phyloP scores from a whole-genome alignment of 2,888 invertebrate genomes.

The Syrphus vitripennis region DNA sequence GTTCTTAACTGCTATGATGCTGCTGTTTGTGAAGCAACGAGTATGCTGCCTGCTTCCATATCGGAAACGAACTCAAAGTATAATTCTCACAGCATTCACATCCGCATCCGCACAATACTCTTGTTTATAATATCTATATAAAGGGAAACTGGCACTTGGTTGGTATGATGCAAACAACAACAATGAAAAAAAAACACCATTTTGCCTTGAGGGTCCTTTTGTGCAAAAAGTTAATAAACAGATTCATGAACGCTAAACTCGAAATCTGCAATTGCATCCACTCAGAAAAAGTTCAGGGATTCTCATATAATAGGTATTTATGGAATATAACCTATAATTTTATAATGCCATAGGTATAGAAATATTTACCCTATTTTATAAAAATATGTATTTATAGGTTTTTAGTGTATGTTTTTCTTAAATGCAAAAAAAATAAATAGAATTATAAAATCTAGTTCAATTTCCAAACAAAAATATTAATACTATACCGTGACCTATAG shows the following conservation, averaged over 20 bases:
- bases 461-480: no score
- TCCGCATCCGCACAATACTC: constrained; percentile 44
- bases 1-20: constrained; percentile 7
- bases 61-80: constrained; percentile 66
- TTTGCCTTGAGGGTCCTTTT: constrained; percentile 45
- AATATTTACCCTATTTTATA: not conserved
- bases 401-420: no score
- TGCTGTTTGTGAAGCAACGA: not conserved
- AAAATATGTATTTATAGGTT: no score
- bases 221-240: constrained; percentile 67
- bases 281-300: not conserved
- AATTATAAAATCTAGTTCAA: no score
- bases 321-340: not conserved
- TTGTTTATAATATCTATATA: not conserved
- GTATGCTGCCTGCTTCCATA: constrained; percentile 27
- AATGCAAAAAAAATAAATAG: no score
- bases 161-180: constrained; percentile 35
- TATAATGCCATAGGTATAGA: not conserved
- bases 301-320: no score
- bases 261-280: constrained; percentile 30
- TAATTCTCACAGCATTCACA: constrained; percentile 67
- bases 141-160: constrained; percentile 1
- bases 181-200: constrained; percentile 3
- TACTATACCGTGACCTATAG: no score
- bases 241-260: constrained; percentile 65